Evolutionary conservation across 2,797 vertebrate species (phyloP), one percentile per base, ranked within the genome.

Genomic region (Aldrovandia affinis): DNA sequence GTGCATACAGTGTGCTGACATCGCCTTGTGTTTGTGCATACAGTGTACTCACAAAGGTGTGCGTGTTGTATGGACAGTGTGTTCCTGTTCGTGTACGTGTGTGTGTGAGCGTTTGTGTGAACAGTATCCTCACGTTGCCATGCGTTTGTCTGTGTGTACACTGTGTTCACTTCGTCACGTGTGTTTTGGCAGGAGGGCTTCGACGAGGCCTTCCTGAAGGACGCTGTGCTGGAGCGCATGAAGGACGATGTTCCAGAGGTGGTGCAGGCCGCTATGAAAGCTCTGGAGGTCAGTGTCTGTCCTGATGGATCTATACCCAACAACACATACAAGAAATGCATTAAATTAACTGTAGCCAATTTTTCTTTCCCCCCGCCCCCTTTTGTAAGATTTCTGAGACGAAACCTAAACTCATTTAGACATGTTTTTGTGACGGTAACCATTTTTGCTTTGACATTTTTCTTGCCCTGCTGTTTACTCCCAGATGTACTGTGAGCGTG

Each of bases 211-310:
- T 99, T 99, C 89, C 92, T 99, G 91, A 96, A 93, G 88, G 96
- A 96, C 78, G 95, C 96, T 0, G 85, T 98, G 86, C 85, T 95
- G 83, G 93, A 94, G 3, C 95, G 98, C 1, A 91, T 99, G 78
- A 93, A 88, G 63, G 98, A 99, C 88, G 97, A 99, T 9, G 94
- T 92, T 0, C 86, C 92, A 2, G 95, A 96, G 6, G 96, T 99
- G 30, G 96, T 97, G n/a, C 85, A 95, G 15, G 92, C 96, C 0
- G 90, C 97, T 4, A 80, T 99, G 28, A 86, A 47, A 82, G 93
- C 95, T 57, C 92, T 99, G 82, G 92, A 97, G 96, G 98, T 97
- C 61, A 93, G 93, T 88, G n/a, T n/a, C n/a, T n/a, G n/a, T n/a
- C n/a, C n/a, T n/a, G n/a, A 2, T 39, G 36, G 36, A 18, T 73